These are phyloP conservation scores for Rhopalosiphum nymphaeae DNA, from an alignment of 2,888 invertebrate genomes.

Conservation along the genomic window DNA sequence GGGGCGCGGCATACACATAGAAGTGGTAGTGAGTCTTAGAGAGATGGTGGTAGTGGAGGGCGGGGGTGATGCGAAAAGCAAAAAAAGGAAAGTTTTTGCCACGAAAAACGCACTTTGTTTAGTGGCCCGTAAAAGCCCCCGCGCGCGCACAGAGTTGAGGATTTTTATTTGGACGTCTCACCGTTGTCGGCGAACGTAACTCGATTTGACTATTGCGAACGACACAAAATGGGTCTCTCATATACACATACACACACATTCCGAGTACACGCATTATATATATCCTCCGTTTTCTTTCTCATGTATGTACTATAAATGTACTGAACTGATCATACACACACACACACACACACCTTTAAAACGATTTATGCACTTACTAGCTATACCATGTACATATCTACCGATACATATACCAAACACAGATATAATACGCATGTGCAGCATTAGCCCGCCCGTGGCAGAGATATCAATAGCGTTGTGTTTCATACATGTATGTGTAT, in stretches of 20 bases:
- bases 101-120: conserved; percentile 64
- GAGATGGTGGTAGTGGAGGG: too few relatives aligned
- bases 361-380: conserved; percentile 50
- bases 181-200: conserved; percentile 55
- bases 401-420: background rate
- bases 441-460: background rate
- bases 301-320: background rate
- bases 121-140: conserved; percentile 63
- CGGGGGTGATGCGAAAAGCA: background rate
- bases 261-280: background rate
- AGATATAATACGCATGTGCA: background rate
- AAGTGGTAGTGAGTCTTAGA: too few relatives aligned
- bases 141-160: conserved; percentile 42
- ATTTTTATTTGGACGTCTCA: conserved; percentile 59
- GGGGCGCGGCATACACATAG: background rate
- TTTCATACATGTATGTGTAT: background rate
- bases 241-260: background rate
- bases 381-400: background rate
- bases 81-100: conserved; percentile 55
- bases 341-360: conserved; percentile 37
- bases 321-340: background rate
- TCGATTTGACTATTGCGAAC: conserved; percentile 61
- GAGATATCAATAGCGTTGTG: conserved; percentile 47
- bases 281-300: conserved; percentile 16
- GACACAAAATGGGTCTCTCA: conserved; percentile 39